phyloP scores from a whole-genome alignment of 2,113 vertebrate species.

The Formicarius rufipectus region DNA sequence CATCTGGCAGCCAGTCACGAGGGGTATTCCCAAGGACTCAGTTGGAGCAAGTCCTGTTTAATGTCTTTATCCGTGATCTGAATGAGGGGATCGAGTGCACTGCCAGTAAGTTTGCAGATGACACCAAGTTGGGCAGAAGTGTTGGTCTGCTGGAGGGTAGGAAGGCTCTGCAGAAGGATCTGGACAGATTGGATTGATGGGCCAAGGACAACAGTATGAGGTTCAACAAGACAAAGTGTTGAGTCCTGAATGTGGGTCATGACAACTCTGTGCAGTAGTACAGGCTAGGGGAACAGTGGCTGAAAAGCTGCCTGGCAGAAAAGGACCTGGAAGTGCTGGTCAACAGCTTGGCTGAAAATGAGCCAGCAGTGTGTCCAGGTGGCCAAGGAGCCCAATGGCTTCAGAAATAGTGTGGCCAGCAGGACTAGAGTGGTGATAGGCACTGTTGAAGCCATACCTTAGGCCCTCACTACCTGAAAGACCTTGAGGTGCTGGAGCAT shows the following conservation, averaged over 20 bases:
- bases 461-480: background rate
- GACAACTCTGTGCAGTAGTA: accelerated
- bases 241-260: accelerated
- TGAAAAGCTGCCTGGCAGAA: background rate
- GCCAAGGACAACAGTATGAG: background rate
- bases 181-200: accelerated
- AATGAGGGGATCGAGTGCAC: background rate
- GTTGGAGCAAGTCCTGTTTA: background rate
- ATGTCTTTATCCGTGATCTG: background rate
- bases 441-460: background rate
- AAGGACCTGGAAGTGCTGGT: background rate
- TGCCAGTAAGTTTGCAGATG: background rate
- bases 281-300: background rate
- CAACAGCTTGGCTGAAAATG: background rate
- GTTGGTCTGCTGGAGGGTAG: background rate
- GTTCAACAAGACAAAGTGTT: background rate
- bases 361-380: background rate
- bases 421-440: background rate
- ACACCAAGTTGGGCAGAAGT: background rate
- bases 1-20: background rate
- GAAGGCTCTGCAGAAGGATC: background rate
- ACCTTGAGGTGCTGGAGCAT: background rate
- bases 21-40: background rate
- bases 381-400: background rate
- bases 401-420: background rate